Conservation (phyloP, 2,888 invertebrate genomes). For the Pseudococcus viburni region DNA sequence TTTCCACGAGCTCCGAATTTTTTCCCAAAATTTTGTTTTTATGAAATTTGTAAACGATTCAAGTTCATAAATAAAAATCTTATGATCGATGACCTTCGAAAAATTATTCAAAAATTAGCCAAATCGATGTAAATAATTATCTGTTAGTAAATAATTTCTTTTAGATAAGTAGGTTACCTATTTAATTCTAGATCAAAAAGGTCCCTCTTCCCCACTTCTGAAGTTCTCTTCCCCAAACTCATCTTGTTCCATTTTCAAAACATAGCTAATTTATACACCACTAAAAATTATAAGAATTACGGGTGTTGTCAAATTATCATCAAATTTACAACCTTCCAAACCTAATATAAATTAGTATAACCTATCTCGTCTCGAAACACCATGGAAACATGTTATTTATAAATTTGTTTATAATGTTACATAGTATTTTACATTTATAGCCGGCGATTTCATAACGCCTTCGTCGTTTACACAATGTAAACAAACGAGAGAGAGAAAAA, state of each 20-base stretch:
- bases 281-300: background rate
- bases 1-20: too few relatives aligned
- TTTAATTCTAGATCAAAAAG: too few relatives aligned
- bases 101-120: too few relatives aligned
- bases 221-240: too few relatives aligned
- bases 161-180: too few relatives aligned
- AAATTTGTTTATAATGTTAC: slow-evolving; percentile 48
- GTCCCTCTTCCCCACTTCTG: too few relatives aligned
- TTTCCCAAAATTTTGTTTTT: too few relatives aligned
- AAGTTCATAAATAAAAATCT: too few relatives aligned
- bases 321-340: background rate
- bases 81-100: too few relatives aligned
- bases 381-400: slow-evolving; percentile 33
- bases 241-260: background rate
- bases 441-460: slow-evolving; percentile 36
- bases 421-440: slow-evolving; percentile 40
- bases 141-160: too few relatives aligned
- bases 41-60: too few relatives aligned
- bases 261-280: background rate
- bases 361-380: background rate
- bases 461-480: slow-evolving; percentile 39
- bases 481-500: background rate
- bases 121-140: too few relatives aligned
- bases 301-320: background rate
- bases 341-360: background rate